These are phyloP conservation scores for Vulpes vulpes DNA, from an alignment of 2,113 vertebrate genomes.

Conservation along the genomic window DNA sequence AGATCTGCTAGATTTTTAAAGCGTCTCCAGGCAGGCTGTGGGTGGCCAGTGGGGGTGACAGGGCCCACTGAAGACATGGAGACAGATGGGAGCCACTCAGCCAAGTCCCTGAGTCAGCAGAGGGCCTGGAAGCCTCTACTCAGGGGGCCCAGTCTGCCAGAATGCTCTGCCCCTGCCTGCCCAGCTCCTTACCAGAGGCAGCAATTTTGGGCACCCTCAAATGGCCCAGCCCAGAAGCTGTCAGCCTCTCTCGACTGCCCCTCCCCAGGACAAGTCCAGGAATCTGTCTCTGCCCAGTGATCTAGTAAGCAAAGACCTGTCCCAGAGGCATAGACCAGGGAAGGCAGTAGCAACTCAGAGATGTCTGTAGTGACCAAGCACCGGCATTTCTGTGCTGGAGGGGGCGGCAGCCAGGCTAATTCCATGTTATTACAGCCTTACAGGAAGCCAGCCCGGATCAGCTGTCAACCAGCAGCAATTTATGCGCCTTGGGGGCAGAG, in stretches of 20 bases:
- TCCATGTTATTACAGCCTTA: slow-evolving; percentile 63
- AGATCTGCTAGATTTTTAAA: neutral
- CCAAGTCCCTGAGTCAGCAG: slow-evolving; percentile 59
- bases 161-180: neutral
- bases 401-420: neutral
- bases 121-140: neutral
- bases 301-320: neutral
- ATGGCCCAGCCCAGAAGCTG: neutral
- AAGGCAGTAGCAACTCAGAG: neutral
- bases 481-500: slow-evolving; percentile 52
- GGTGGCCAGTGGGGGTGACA: neutral
- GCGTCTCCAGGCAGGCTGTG: neutral
- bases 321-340: neutral
- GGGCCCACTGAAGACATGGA: neutral
- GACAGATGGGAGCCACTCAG: slow-evolving; percentile 13
- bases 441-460: slow-evolving; percentile 71
- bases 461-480: slow-evolving; percentile 74
- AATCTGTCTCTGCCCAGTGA: neutral
- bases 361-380: neutral
- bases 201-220: neutral
- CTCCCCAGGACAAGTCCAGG: slow-evolving; percentile 1
- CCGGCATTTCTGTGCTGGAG: neutral
- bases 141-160: neutral
- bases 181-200: neutral
- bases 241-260: neutral